Conservation (phyloP, 2,113 vertebrate species). For the Azemiops feae region DNA sequence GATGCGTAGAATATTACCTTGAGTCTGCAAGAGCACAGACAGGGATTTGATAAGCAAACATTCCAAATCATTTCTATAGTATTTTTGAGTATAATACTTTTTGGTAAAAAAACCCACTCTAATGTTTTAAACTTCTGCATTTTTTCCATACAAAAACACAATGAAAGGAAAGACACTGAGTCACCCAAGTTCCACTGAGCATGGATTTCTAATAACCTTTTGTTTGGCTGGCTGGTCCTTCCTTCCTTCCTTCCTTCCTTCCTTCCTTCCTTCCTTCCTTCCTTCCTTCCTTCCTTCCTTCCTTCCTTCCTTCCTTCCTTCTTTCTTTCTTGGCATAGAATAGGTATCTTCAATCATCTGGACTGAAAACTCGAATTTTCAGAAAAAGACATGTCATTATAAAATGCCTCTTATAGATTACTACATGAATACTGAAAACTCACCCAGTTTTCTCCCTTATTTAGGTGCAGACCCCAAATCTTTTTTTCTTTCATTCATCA, state of each 20-base stretch:
- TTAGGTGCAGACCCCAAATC: background rate
- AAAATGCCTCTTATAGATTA: background rate
- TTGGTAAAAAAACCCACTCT: background rate
- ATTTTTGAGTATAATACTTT: background rate
- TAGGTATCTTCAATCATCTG: background rate
- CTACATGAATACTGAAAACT: background rate
- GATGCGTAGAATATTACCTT: background rate
- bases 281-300: too few species aligned
- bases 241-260: too few species aligned
- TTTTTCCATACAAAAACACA: background rate
- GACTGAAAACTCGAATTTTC: background rate
- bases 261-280: too few species aligned
- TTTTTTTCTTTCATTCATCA: background rate
- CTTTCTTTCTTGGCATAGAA: background rate
- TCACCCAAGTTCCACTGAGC: background rate
- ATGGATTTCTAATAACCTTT: too few species aligned
- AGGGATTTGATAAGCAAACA: background rate
- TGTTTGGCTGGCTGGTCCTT: background rate
- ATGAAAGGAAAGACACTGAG: background rate
- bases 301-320: too few species aligned
- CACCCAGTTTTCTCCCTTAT: background rate
- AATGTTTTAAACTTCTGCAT: background rate
- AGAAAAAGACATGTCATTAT: background rate
- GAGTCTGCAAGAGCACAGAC: background rate
- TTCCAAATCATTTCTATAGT: background rate